These are phyloP conservation scores for Pelecanus crispus DNA, from an alignment of 2,113 vertebrate species.

Conservation along the genomic window DNA sequence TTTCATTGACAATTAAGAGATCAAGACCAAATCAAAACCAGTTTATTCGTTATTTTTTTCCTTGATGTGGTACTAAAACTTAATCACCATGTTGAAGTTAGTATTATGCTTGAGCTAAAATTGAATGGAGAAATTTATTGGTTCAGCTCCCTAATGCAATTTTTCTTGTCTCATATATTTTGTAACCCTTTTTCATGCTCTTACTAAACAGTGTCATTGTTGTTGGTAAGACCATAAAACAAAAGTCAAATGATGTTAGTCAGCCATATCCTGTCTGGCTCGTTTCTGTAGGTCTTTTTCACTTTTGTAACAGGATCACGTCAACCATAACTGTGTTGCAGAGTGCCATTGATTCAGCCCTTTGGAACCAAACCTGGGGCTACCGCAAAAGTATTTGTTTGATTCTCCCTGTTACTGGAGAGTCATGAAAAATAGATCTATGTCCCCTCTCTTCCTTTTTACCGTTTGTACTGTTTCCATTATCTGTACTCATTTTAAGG, in stretches of 20 bases:
- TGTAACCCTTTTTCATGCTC: not conserved
- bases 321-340: not conserved
- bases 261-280: not conserved
- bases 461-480: not conserved
- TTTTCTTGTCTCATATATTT: not conserved
- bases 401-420: not conserved
- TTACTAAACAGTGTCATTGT: not conserved
- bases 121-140: not conserved
- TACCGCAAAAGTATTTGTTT: not conserved
- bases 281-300: not conserved
- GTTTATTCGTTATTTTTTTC: not conserved
- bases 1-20: not conserved
- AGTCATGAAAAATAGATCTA: not conserved
- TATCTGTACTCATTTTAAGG: slow-evolving; percentile 1
- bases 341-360: not conserved
- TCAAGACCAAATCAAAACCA: not conserved
- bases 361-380: not conserved
- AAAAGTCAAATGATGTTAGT: not conserved
- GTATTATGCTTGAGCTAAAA: not conserved
- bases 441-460: not conserved
- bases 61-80: not conserved
- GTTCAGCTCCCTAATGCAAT: not conserved
- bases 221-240: not conserved
- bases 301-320: not conserved
- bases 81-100: not conserved